Evolutionary conservation across 2,113 vertebrate genomes (phyloP), one percentile per base, ranked within the genome.

Genomic region (Mobula hypostoma): DNA sequence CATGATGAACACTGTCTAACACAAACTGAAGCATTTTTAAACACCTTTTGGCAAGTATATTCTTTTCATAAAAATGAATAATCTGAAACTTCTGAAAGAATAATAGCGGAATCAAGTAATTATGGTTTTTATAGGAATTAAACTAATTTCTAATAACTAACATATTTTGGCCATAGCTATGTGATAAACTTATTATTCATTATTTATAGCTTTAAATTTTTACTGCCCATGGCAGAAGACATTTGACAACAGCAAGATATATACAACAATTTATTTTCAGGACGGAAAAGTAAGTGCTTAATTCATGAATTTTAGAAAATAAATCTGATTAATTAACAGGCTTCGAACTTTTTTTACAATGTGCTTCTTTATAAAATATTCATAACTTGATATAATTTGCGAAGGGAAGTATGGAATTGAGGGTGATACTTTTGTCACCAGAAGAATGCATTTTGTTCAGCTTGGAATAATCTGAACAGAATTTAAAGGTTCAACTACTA

Each of bases 321-420:
- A 56, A 82, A 56, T 82, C 15, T 56, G 80, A 56, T 82, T 82
- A 82, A 82, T 82, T 82, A 80, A 56, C 80, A 48, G 80, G 80
- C 48, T 82, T 82, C 21, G 36, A 82, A 82, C 5, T 48, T 21
- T 48, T 48, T 82, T 82, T 82, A 36, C 6, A 48, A 48, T 36
- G 5, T 5, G 19, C 48, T 32, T 48, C 48, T 82, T 21, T 82
- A 56, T 21, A 48, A 48, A 82, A 48, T 82, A 7, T 56, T 56
- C 80, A 56, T 82, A 48, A 82, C 40, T 82, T 82, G 80, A 48
- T 48, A 82, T 82, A 15, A 82, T 24, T 12, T 68, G 15, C 1
- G 66, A 15, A 68, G 66, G 66, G 66, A 15, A 68, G 66, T 68
- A 5, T 12, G 66, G 66, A 15, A 12, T 68, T 68, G 66, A 15